Evolutionary conservation across 2,113 vertebrate species (phyloP), one percentile per base, ranked within the genome.

Genomic region (Epinephelus fuscoguttatus): DNA sequence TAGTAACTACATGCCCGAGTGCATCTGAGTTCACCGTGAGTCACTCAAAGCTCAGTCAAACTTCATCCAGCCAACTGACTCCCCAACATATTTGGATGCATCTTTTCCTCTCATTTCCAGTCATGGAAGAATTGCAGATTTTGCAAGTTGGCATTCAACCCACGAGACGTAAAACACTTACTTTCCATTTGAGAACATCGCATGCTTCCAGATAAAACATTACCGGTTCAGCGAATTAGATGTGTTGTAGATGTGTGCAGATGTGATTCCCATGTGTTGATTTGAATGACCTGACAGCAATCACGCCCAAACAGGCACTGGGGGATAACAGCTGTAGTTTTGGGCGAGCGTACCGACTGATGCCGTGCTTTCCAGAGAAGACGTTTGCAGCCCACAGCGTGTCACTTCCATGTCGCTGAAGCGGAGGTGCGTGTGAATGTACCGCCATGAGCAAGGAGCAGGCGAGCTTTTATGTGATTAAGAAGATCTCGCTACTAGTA

Each of bases 231-330:
- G 68, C 12, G 3, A 75, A 72, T 81, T 19, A 80, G 61, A 89
- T 86, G 47, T 87, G 55, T 27, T 81, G 42, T 45, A 45, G 42
- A 45, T 61, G 71, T 18, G 70, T 81, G 42, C 11, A 45, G 42
- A 45, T 61, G 71, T 18, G 70, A 69, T 76, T 81, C 59, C 23
- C 53, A 71, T 75, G n/a, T 84, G 76, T 88, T 90, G 91, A 94
- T 91, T 91, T 93, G 81, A 91, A 90, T 88, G 92, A 93, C 87
- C 92, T 93, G 94, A 94, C 93, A 93, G 88, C 70, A 81, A 73
- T 91, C 81, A 87, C 67, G 69, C 82, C 82, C 76, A 90, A 91
- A 87, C 82, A 70, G 40, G 89, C 77, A 77, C 66, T 17, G 25
- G 55, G 77, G 82, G 81, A 85, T 81, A 90, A 85, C 85, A 73